These are phyloP conservation scores for Geopemphigus sp. DNA, from an alignment of 1,140 invertebrate species.

Conservation along the genomic window DNA sequence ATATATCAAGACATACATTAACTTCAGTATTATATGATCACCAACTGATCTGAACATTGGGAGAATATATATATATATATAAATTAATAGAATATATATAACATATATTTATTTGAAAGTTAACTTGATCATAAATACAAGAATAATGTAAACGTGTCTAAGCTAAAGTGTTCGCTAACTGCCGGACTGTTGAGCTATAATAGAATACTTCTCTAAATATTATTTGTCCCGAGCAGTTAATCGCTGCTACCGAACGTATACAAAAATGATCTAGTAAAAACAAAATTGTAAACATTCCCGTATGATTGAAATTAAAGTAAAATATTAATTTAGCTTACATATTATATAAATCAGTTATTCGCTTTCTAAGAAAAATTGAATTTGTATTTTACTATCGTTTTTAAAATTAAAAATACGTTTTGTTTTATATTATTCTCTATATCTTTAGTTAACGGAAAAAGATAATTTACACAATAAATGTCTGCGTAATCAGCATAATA, in stretches of 20 bases:
- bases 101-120: too few species aligned
- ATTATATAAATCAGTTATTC: too few species aligned
- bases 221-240: neutral
- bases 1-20: neutral
- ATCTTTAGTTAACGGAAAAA: too few species aligned
- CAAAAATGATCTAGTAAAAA: neutral
- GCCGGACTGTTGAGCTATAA: neutral
- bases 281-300: neutral
- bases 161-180: neutral
- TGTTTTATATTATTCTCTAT: too few species aligned
- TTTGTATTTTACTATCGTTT: too few species aligned
- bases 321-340: neutral
- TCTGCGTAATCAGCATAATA: neutral
- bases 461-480: slow-evolving; percentile 26
- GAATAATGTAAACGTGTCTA: neutral
- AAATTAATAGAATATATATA: neutral
- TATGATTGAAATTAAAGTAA: neutral
- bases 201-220: neutral
- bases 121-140: neutral
- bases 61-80: neutral
- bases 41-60: neutral
- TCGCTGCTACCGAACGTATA: too few species aligned
- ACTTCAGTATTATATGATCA: neutral
- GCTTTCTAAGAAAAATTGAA: too few species aligned
- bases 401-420: too few species aligned